These are phyloP conservation scores for Coenobita brevimanus DNA, from an alignment of 1,140 invertebrate genomes.

Conservation along the genomic window DNA sequence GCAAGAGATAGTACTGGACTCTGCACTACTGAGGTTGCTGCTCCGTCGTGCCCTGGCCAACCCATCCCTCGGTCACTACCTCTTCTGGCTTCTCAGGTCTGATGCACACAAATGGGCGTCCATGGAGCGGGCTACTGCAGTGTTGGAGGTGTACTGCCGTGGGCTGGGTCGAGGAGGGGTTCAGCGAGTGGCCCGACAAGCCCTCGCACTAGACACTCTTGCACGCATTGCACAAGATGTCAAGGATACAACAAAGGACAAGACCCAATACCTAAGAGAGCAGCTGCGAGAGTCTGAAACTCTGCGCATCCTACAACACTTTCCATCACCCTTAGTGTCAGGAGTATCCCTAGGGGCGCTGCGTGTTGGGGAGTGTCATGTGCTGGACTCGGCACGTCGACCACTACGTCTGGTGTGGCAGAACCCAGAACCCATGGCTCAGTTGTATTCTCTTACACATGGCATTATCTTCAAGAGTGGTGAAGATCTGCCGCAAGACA, in stretches of 20 bases:
- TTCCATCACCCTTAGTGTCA: slow-evolving; percentile 71
- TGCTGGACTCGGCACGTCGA: slow-evolving; percentile 98
- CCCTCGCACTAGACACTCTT: slow-evolving; percentile 92
- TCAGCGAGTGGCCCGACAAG: slow-evolving; percentile 85
- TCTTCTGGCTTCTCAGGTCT: slow-evolving; percentile 92
- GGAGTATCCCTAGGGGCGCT: slow-evolving; percentile 74
- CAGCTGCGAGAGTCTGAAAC: slow-evolving; percentile 27
- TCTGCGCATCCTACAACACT: slow-evolving; percentile 70
- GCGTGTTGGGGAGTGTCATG: slow-evolving; percentile 88
- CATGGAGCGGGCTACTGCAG: slow-evolving; percentile 87
- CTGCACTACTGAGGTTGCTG: slow-evolving; percentile 92
- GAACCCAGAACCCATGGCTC: slow-evolving; percentile 86
- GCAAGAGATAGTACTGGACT: slow-evolving; percentile 95
- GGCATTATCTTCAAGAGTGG: slow-evolving; percentile 95
- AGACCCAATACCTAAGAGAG: slow-evolving; percentile 29
- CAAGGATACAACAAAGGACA: slow-evolving; percentile 74
- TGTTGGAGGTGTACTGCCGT: slow-evolving; percentile 96
- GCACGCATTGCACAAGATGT: slow-evolving; percentile 78
- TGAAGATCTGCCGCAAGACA: slow-evolving; percentile 96
- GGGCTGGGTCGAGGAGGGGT: slow-evolving; percentile 89
- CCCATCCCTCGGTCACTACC: slow-evolving; percentile 94
- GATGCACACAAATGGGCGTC: slow-evolving; percentile 75
- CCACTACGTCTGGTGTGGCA: slow-evolving; percentile 95
- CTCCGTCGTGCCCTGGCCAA: slow-evolving; percentile 90
- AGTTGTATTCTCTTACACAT: slow-evolving; percentile 73